These are phyloP conservation scores for Meiosimyza decipiens DNA, from an alignment of 2,888 invertebrate species.

Conservation along the genomic window DNA sequence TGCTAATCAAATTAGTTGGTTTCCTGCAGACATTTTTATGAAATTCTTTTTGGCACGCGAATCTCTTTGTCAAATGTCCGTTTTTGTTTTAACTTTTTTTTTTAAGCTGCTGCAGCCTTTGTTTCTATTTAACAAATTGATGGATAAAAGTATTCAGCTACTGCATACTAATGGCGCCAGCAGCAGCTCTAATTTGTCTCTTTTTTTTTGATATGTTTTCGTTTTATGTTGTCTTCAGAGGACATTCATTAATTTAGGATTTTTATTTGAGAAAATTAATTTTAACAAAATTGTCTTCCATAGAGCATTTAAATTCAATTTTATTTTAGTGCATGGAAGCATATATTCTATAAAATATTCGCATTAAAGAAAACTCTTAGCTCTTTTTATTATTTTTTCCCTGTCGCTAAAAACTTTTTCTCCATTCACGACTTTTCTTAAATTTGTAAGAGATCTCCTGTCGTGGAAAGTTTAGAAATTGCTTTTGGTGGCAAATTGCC, in stretches of 20 bases:
- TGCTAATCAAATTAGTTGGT: constrained; percentile 57
- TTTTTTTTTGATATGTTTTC: not conserved
- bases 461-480: too few species aligned
- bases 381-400: too few species aligned
- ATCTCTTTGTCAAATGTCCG: constrained; percentile 5
- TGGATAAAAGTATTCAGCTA: constrained; percentile 27
- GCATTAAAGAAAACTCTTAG: too few species aligned
- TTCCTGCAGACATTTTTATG: constrained; percentile 46
- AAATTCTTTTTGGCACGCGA: constrained; percentile 36
- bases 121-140: constrained; percentile 37
- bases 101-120: constrained; percentile 10
- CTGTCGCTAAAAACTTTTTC: too few species aligned
- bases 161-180: not conserved
- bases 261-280: constrained; percentile 15
- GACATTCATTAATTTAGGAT: constrained; percentile 18
- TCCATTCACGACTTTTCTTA: too few species aligned
- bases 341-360: too few species aligned
- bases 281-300: not conserved
- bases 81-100: not conserved
- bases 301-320: too few species aligned
- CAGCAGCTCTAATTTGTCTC: constrained; percentile 11
- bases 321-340: too few species aligned
- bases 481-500: too few species aligned
- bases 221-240: too few species aligned
- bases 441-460: too few species aligned